These are phyloP conservation scores for Cariama cristata DNA, from an alignment of 2,113 vertebrate genomes.

Conservation along the genomic window DNA sequence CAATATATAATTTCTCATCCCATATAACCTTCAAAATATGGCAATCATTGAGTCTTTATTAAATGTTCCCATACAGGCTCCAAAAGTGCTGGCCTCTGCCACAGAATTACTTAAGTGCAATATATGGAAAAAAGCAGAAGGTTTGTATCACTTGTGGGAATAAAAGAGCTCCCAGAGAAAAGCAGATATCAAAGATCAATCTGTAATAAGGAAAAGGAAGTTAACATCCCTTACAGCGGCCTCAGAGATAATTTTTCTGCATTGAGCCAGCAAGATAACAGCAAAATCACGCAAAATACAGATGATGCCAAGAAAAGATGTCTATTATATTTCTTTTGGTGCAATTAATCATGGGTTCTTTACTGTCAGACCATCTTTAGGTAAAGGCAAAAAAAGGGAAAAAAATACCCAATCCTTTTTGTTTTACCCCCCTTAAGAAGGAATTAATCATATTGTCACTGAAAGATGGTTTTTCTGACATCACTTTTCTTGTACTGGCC, in stretches of 20 bases:
- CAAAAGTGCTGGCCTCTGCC: background rate
- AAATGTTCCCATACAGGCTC: conserved; percentile 13
- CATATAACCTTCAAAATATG: conserved; percentile 21
- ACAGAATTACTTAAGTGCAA: conserved; percentile 12
- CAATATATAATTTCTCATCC: conserved; percentile 23
- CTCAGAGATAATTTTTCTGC: conserved; percentile 49
- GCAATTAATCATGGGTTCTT: conserved; percentile 56
- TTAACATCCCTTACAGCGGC: conserved; percentile 4
- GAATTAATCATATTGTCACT: conserved; percentile 57
- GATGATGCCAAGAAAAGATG: conserved; percentile 20
- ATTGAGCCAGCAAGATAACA: conserved; percentile 1
- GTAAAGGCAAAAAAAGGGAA: background rate
- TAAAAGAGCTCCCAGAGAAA: conserved; percentile 49
- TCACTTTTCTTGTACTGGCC: background rate
- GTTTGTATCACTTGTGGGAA: conserved; percentile 53
- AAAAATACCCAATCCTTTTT: background rate
- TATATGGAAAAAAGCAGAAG: conserved; percentile 55
- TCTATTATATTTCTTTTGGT: conserved; percentile 36
- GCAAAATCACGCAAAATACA: conserved; percentile 27
- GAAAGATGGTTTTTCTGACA: conserved; percentile 38
- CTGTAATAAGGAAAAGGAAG: conserved; percentile 37
- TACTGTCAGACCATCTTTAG: conserved; percentile 33
- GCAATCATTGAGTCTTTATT: conserved; percentile 30
- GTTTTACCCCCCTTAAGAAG: background rate
- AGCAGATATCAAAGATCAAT: conserved; percentile 59